Base-by-base conservation (phyloP, 2,113 vertebrate genomes). In the Anolis carolinensis region DNA sequence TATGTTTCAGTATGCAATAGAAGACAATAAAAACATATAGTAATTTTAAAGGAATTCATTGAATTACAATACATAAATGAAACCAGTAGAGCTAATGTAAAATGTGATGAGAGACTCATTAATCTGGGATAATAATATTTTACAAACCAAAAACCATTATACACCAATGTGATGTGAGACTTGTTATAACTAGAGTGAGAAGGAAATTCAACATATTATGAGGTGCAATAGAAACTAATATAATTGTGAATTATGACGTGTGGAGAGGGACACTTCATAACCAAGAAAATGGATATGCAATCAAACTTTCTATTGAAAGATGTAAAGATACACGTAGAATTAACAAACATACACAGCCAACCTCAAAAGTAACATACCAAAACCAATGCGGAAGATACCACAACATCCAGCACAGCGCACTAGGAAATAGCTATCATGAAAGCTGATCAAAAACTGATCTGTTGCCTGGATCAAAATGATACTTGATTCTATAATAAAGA, bases 191-290 rank as follows among this genome's bases (percentile, higher is more conserved):
- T 39, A 30, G 7, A 74, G 85, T 0, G 1, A 82, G 62, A 73
- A 44, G 86, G 72, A 71, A 77, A 84, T 30, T 86, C 82, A 83
- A 86, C 86, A 4, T 25, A 62, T 74, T 52, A 62, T 27, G 77
- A 80, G 82, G 70, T 0, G 77, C 90, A 85, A 77, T 8, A 86
- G 86, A 89, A 88, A 84, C 68, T 83, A 90, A 88, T 7, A 82
- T 82, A 84, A 85, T 86, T 88, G 79, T 87, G 55, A 91, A 88
- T 89, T 85, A 88, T 34, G 68, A 79, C 27, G 87, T 70, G 88
- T 70, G 74, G 90, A 94, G 90, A 87, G 71, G 87, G 82, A 88
- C 79, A 44, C 77, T 90, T 91, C 86, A 86, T 75, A 88, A 84
- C 59, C 65, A 63, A 39, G n/a, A 50, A 80, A 87, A 88, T 2